Evolutionary conservation across 2,888 invertebrate genomes (phyloP), one percentile per base, ranked within the genome.

Genomic region (Steromphala cineraria): DNA sequence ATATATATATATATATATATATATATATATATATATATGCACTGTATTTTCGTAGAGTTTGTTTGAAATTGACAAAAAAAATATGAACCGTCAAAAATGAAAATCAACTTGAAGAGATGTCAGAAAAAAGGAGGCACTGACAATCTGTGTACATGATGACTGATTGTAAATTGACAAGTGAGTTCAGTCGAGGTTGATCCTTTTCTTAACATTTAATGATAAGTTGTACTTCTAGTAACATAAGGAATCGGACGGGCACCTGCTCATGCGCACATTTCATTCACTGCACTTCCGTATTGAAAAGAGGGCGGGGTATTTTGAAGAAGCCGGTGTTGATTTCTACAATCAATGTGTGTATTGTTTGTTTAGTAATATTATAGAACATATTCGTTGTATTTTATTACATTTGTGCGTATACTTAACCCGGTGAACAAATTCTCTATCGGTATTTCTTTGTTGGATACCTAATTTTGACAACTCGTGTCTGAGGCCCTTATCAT

Each of bases 221-320:
- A n/a, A 31, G 71, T 71, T 36, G 40, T 40, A n/a, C n/a, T 19
- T 17, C 19, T 36, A 71, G n/a, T 19, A 71, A 19, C 40, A 36
- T 71, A 71, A 10, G 4, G 36, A 31, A 36, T 71, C 36, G 40
- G 71, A 28, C 71, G 71, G 71, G 71, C 71, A 71, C 71, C 36
- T 71, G 71, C 71, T 40, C 71, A 71, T 71, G 71, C 71, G 71
- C 71, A 71, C 71, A 71, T 71, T 71, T 75, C 53, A 75, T 75
- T 53, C 75, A 75, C 52, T 53, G 17, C 21, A 53, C 75, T 75
- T 75, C 75, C 75, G 75, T 75, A 21, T 75, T 46, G 13, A 8
- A 75, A 75, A 75, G 75, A 52, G 75, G 75, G 75, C 52, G 75
- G 52, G 75, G 52, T 75, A 53, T 24, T 75, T 75, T 24, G 53